Evolutionary conservation across 1,140 invertebrate species (phyloP), one percentile per base, ranked within the genome.

Genomic region (Drosophila cardini): DNA sequence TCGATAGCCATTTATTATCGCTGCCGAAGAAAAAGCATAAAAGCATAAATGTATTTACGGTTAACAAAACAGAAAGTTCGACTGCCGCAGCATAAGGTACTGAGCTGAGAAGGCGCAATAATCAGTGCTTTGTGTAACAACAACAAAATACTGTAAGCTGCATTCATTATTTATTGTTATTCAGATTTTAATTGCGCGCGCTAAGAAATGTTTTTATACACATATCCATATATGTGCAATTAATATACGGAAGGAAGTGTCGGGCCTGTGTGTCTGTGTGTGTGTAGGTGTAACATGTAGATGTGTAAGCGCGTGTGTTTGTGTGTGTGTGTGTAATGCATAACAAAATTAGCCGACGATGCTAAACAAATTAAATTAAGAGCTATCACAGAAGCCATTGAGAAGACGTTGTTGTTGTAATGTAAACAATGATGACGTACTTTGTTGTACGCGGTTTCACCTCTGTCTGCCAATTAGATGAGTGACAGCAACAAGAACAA

Each of bases 41-140:
- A 65, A 72, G 69, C 69, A 72, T 72, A 72, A 72, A 67, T 72
- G 69, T 53, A 52, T 67, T 72, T 52, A 72, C 62, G 65, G 62
- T 58, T 58, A 36, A 67, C 69, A 34, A 52, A 71, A 67, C 62
- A 36, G 69, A 42, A 67, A 52, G 26, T 43, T 21, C 26, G 18
- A 52, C 45, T 13, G 53, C 36, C 16, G 26, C 52, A 72, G 62
- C 45, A 72, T 58, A 72, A 43, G 21, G 43, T 30, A 30, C 7
- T 40, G 45, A 13, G 62, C 30, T 58, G 36, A 15, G 6, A 43
- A 38, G 16, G 45, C 32, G 16, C 21, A 21, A 48, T 18, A 58
- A 36, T 10, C 10, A 57, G 13, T 38, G 30, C 36, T 52, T 16
- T 13, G n/a, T 50, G 13, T 13, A 30, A 8, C 30, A 42, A 50